These are phyloP conservation scores for Hirtodrosophila histrioides DNA, from an alignment of 2,888 invertebrate species.

Conservation along the genomic window DNA sequence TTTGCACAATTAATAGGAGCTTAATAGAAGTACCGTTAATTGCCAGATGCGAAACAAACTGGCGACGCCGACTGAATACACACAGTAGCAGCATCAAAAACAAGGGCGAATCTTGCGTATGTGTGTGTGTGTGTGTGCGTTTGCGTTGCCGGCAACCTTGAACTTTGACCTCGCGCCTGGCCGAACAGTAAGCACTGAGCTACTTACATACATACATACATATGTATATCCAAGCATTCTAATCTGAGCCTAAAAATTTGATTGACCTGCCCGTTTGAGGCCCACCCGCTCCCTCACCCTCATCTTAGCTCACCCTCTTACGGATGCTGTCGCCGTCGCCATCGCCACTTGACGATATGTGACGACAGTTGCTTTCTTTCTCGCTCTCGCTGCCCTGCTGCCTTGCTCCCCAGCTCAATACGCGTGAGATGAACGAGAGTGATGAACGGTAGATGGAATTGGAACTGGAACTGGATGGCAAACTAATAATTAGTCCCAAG, in stretches of 20 bases:
- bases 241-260: slow-evolving; percentile 75
- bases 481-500: slow-evolving; percentile 79
- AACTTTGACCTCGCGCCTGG: slow-evolving; percentile 69
- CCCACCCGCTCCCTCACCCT: not conserved
- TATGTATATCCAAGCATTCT: slow-evolving; percentile 40
- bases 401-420: slow-evolving; percentile 3
- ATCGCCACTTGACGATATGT: slow-evolving; percentile 49
- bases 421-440: slow-evolving; percentile 13
- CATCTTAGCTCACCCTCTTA: slow-evolving; percentile 6
- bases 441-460: slow-evolving; percentile 48
- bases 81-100: slow-evolving; percentile 1
- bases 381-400: slow-evolving; percentile 3
- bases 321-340: slow-evolving; percentile 22
- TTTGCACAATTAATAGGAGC: slow-evolving; percentile 47
- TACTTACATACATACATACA: not conserved
- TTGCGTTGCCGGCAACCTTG: slow-evolving; percentile 62
- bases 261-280: slow-evolving; percentile 58
- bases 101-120: not conserved
- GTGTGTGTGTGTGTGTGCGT: not conserved
- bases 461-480: slow-evolving; percentile 39
- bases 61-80: slow-evolving; percentile 4
- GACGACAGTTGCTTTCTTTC: slow-evolving; percentile 48
- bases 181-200: not conserved
- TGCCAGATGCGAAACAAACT: slow-evolving; percentile 18
- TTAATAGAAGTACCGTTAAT: slow-evolving; percentile 22